Conservation (phyloP, 2,888 invertebrate species). For the Timema cristinae region DNA sequence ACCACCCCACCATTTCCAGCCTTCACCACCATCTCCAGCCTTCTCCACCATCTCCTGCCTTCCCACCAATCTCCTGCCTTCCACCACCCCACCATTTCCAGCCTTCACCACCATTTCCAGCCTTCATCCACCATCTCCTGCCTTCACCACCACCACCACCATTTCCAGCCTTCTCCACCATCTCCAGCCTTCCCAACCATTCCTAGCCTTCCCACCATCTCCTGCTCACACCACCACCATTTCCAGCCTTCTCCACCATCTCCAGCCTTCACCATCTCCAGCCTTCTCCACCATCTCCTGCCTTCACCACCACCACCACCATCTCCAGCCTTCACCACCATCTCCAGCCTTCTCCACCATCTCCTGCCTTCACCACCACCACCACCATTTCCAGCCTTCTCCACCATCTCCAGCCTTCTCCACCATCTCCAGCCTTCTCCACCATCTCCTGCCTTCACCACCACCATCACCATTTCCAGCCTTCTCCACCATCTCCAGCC, state of each 20-base stretch:
- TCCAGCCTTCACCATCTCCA: background rate
- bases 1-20: background rate
- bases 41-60: background rate
- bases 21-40: background rate
- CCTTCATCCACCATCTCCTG: constrained; percentile 2
- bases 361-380: too few species aligned
- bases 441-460: too few species aligned
- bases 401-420: too few species aligned
- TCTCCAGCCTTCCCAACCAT: too few species aligned
- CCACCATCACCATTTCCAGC: too few species aligned
- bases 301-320: background rate
- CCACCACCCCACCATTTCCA: background rate
- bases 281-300: background rate
- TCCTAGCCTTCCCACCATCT: too few species aligned
- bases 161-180: too few species aligned
- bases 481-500: too few species aligned
- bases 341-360: too few species aligned
- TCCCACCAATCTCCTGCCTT: background rate
- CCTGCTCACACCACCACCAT: too few species aligned
- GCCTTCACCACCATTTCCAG: background rate
- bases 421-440: too few species aligned
- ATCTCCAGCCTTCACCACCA: background rate
- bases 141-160: constrained; percentile 10
- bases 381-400: too few species aligned
- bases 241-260: background rate